A percentile compares a stretch with the other conserved stretches of the same genome.
Evolutionary conservation across 2,113 vertebrate genomes (phyloP).

Genomic region (Tragelaphus scriptus): DNA sequence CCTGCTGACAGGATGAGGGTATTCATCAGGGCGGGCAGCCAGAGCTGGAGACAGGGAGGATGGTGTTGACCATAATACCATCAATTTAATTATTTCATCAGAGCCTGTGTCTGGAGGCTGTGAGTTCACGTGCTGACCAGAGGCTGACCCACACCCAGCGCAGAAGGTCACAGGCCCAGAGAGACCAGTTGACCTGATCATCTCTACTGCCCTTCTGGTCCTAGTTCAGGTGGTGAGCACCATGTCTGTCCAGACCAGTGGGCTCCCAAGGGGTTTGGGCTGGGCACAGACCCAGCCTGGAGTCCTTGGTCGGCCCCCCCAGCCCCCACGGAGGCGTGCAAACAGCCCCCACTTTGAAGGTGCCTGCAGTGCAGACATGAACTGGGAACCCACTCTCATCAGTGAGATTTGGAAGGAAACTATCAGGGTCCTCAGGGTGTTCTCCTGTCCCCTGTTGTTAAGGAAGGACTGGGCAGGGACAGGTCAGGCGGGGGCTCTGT

Average conservation of each 20-base stretch:
- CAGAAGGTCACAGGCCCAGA: not conserved
- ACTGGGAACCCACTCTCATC: not conserved
- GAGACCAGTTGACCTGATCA: not conserved
- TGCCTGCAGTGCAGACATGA: not conserved
- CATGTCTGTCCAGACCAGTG: not conserved
- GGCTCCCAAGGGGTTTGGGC: not conserved
- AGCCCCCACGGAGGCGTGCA: fast-evolving
- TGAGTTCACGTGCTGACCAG: not conserved
- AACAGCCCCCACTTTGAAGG: not conserved
- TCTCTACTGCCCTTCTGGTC: not conserved
- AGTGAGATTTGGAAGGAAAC: not conserved
- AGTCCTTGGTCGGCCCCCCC: not conserved
- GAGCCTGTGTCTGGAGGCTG: not conserved
- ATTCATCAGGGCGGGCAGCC: not conserved
- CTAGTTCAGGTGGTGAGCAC: not conserved
- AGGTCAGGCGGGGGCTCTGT: not conserved
- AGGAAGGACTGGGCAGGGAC: not conserved
- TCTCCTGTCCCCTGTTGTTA: not conserved
- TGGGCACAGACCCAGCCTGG: not conserved
- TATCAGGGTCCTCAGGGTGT: not conserved
- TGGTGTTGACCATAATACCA: not conserved
- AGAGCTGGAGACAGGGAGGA: not conserved
- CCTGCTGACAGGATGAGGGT: not conserved
- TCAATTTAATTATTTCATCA: slow-evolving; percentile 25
- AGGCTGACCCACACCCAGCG: not conserved